Conservation (phyloP, 2,888 invertebrate species). For the Leucania comma region DNA sequence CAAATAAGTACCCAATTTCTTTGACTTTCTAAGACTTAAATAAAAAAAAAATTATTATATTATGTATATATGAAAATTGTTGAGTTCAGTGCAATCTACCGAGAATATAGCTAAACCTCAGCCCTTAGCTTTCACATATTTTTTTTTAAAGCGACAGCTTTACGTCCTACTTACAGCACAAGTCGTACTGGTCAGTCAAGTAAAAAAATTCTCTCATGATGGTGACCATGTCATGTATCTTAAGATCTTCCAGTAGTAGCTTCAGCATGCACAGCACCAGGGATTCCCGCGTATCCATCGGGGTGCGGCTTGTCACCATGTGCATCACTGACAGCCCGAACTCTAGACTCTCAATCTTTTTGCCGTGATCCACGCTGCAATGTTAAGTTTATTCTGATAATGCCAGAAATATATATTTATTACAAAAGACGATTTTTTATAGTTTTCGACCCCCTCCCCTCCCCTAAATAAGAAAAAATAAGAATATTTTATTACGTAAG, state of each 20-base stretch:
- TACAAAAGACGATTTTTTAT: no score
- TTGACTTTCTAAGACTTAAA: no score
- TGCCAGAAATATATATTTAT: no score
- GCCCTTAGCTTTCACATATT: no score
- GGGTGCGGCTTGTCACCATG: conserved; percentile 68
- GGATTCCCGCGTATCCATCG: conserved; percentile 71
- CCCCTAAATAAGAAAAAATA: no score
- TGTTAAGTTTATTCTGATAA: neutral
- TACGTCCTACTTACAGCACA: conserved; percentile 46
- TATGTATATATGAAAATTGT: no score
- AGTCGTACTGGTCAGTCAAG: conserved; percentile 76
- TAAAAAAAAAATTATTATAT: no score
- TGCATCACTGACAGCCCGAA: conserved; percentile 79
- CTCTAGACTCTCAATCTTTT: conserved; percentile 76
- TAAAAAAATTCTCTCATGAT: conserved; percentile 81
- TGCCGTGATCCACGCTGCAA: conserved; percentile 76
- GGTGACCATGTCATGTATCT: conserved; percentile 77
- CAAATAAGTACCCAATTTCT: no score
- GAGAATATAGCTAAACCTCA: no score
- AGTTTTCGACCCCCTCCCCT: no score
- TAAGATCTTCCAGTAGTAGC: conserved; percentile 75
- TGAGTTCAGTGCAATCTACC: no score
- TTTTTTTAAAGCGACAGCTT: neutral
- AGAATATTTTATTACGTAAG: no score
- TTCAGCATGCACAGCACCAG: conserved; percentile 77